Base-by-base conservation (phyloP, 2,797 vertebrate genomes). In the Hippoglossus hippoglossus region DNA sequence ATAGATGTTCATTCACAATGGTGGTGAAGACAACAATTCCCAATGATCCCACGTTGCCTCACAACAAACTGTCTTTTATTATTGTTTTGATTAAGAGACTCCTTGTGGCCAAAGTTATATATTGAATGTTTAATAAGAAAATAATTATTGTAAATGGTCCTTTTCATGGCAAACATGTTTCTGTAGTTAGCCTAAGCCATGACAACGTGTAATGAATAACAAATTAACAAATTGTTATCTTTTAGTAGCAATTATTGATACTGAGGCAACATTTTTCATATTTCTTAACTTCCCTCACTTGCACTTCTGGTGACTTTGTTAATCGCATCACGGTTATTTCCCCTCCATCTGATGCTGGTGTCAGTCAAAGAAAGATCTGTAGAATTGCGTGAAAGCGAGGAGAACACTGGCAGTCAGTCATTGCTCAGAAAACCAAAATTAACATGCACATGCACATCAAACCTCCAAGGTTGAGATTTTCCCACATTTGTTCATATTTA, bases 401-500 rank as follows among this genome's bases (percentile, higher is more conserved):
- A 53, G 49, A 81, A 72, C 55, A 61, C 18, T 62, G 24, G 39
- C 52, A 62, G 71, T 64, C 36, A 16, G 19, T 39, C 36, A 39
- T 39, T 36, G 51, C 56, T 63, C 41, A 16, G 25, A 56, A 81
- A 83, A 73, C 71, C 56, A 74, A 55, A 78, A 85, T 86, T 72
- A 39, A 78, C 80, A 82, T 3, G 58, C 79, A 69, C 58, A 58
- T 59, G 12, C 36, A 70, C 15, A 49, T 18, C 24, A 74, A 71
- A 60, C 44, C 73, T 77, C 39, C 79, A 82, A 85, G 77, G 84
- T 83, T 85, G 73, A 10, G 63, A 80, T 83, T 80, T 88, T 86
- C 83, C 81, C 81, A 83, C 60, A 4, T 86, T 63, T 74, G 77
- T 79, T 75, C 63, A 89, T 79, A 89, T 90, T 74, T 83, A 88